Base-by-base conservation (phyloP, 2,888 invertebrate species). In the Homarus gammarus region DNA sequence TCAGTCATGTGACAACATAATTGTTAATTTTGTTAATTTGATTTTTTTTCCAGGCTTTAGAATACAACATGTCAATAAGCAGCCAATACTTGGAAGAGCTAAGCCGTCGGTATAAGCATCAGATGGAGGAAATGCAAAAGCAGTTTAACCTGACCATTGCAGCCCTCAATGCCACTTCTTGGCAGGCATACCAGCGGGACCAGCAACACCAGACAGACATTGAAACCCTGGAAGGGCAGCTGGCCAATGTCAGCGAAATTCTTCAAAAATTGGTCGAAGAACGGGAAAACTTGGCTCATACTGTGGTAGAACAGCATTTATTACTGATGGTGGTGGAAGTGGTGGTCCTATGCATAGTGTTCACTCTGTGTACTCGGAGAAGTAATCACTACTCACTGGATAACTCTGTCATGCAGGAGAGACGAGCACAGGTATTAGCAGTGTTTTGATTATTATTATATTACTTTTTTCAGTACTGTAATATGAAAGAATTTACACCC, bases 11-110 rank as follows among this genome's bases (percentile, higher is more conserved):
- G 2, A 40, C 49, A 49, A 31, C 38, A 56, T 27, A 40, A 18
- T 31, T 38, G 12, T 31, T 44, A 95, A 61, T n/a, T n/a, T n/a
- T n/a, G n/a, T n/a, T n/a, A n/a, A 49, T 49, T 31, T 27, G 27
- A 33, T 27, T 49, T 12, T 40, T 38, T 27, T 79, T 95, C 91
- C 95, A 97, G 96, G 96, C 97, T 82, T 95, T 99, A 92, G 99
- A 99, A 94, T 95, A 97, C 92, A 99, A 99, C 94, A 98, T 99
- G 96, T 98, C 99, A 22, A 95, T 99, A 68, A 99, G 98, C 92
- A 97, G 97, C 90, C 98, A 99, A 94, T 99, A 99, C 94, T 95
- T 99, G 92, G 99, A 99, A 94, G 99, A 99, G 94, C 95, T 99
- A 92, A 99, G 99, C 94, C 96, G 97, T 87, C 95, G 98, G 27